These are phyloP conservation scores for Bombus consobrinus DNA, from an alignment of 1,140 invertebrate species.

Conservation along the genomic window DNA sequence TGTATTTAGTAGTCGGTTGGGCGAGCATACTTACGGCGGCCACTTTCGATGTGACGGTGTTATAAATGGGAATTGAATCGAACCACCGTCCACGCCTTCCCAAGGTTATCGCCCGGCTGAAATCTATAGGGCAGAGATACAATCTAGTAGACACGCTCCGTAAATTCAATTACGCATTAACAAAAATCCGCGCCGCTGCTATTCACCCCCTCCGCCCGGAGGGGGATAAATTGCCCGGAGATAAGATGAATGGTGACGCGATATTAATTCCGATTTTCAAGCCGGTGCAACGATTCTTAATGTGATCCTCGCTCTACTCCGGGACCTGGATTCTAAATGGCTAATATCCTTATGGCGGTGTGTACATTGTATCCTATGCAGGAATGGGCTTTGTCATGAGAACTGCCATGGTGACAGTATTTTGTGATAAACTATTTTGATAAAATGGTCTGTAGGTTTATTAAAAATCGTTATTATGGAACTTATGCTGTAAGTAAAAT, in stretches of 20 bases:
- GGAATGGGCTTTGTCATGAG: background rate
- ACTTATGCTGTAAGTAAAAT: too few species aligned
- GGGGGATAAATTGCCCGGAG: conserved; percentile 68
- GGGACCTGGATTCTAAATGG: conserved; percentile 1
- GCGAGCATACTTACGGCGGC: conserved; percentile 65
- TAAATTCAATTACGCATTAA: conserved; percentile 81
- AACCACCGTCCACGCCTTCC: conserved; percentile 75
- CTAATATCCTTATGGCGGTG: background rate
- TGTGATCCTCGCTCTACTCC: conserved; percentile 19
- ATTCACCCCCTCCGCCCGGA: conserved; percentile 13
- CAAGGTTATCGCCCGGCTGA: conserved; percentile 73
- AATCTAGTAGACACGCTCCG: conserved; percentile 78
- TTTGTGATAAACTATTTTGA: background rate
- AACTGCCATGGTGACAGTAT: background rate
- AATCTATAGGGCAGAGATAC: conserved; percentile 76
- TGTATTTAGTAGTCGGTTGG: conserved; percentile 61
- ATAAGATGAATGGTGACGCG: conserved; percentile 70
- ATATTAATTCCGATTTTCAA: conserved; percentile 66
- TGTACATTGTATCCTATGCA: conserved; percentile 27
- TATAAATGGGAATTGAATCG: conserved; percentile 79
- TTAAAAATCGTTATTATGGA: too few species aligned
- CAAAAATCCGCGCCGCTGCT: conserved; percentile 70
- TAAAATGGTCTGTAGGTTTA: too few species aligned
- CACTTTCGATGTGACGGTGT: conserved; percentile 73
- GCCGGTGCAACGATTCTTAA: conserved; percentile 38